These are phyloP conservation scores for Hirtodrosophila histrioides DNA, from an alignment of 2,888 invertebrate genomes.

Conservation along the genomic window DNA sequence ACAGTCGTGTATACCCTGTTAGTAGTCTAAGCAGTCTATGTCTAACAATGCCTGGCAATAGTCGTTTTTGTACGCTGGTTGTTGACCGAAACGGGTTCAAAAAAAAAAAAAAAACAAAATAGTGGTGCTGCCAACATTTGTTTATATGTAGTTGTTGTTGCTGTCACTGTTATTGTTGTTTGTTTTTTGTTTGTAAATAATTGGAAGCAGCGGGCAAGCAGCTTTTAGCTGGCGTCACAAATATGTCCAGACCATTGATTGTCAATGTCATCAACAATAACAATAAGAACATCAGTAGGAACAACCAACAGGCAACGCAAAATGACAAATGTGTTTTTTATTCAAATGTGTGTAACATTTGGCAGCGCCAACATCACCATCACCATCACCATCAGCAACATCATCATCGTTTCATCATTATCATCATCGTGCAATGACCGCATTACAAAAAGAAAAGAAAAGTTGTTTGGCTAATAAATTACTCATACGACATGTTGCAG, in stretches of 20 bases:
- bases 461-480: constrained; percentile 27
- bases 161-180: not conserved
- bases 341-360: constrained; percentile 71
- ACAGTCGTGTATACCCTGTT: constrained; percentile 20
- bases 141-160: constrained; percentile 5
- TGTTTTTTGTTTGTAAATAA: constrained; percentile 16
- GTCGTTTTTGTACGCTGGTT: constrained; percentile 9
- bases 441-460: constrained; percentile 8
- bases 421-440: constrained; percentile 53
- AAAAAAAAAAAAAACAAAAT: constrained; percentile 9
- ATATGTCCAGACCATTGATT: constrained; percentile 60
- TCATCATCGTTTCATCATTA: constrained; percentile 22
- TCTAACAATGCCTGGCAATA: constrained; percentile 21
- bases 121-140: constrained; percentile 44
- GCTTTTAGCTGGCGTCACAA: constrained; percentile 50
- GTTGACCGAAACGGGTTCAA: constrained; percentile 21
- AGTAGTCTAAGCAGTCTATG: not conserved
- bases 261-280: constrained; percentile 56
- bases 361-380: constrained; percentile 39
- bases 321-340: constrained; percentile 75
- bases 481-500: constrained; percentile 59
- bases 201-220: constrained; percentile 34
- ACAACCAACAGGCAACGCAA: constrained; percentile 19
- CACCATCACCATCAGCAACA: constrained; percentile 12
- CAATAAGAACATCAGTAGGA: constrained; percentile 3